A percentile compares a stretch with the other conserved stretches of the same genome.
Conservation (phyloP, 2,888 invertebrate species). For the Drosophila colorata region DNA sequence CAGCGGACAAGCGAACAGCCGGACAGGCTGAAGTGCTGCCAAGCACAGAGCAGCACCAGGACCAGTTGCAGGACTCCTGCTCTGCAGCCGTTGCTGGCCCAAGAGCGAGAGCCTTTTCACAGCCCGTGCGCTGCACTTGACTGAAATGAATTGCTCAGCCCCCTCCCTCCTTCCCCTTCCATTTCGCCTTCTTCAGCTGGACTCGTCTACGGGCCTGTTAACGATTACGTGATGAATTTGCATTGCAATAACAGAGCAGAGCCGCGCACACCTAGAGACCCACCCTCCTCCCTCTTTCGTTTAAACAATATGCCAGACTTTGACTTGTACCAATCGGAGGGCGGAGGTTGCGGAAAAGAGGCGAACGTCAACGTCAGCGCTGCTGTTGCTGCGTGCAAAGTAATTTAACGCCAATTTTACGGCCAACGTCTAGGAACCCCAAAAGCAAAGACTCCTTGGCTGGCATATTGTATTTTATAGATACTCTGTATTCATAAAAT, state of each 20-base stretch:
- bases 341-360: conserved; percentile 3
- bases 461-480: conserved; percentile 22
- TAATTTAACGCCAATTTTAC: conserved; percentile 75
- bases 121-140: conserved; percentile 68
- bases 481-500: conserved; percentile 9
- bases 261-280: conserved; percentile 14
- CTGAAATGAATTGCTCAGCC: conserved; percentile 68
- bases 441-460: conserved; percentile 14
- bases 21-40: conserved; percentile 42
- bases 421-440: conserved; percentile 42
- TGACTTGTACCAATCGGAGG: conserved; percentile 45
- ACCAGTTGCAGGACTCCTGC: conserved; percentile 16
- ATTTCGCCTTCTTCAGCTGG: conserved; percentile 18
- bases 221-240: conserved; percentile 77
- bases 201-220: conserved; percentile 55
- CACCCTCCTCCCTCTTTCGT: not conserved
- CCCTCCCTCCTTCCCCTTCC: conserved; percentile 8
- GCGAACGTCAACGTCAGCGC: conserved; percentile 46
- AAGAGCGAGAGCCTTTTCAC: conserved; percentile 53
- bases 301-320: conserved; percentile 62
- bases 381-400: conserved; percentile 66
- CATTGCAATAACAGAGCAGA: conserved; percentile 65
- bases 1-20: conserved; percentile 12
- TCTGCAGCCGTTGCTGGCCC: conserved; percentile 11
- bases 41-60: conserved; percentile 37